Conservation (phyloP, 1,140 invertebrate species). For the Drosophila pectinifera region DNA sequence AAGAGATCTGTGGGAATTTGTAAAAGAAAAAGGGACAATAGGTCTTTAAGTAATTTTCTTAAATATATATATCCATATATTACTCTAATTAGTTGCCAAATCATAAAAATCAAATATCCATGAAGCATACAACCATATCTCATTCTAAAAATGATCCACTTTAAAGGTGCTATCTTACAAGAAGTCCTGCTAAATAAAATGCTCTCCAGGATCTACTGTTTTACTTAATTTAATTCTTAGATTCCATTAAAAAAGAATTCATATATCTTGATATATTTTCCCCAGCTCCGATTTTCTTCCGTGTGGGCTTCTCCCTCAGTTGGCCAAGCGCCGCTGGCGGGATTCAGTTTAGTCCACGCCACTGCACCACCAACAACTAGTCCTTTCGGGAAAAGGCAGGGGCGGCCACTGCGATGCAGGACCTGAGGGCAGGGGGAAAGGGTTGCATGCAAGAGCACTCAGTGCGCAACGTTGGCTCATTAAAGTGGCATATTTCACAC, state of each 20-base stretch:
- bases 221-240: not conserved
- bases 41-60: no score
- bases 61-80: no score
- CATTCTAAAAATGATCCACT: no score
- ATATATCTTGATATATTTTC: not conserved
- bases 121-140: no score
- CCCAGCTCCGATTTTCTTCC: not conserved
- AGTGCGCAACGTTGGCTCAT: constrained; percentile 78
- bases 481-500: constrained; percentile 83
- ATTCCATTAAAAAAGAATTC: no score
- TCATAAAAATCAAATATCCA: no score
- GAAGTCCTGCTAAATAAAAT: no score
- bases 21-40: not conserved
- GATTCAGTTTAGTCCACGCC: constrained; percentile 74
- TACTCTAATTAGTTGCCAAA: no score
- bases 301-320: constrained; percentile 10
- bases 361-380: constrained; percentile 76
- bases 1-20: not conserved
- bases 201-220: not conserved
- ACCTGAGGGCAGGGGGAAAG: constrained; percentile 21
- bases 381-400: constrained; percentile 2
- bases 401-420: constrained; percentile 10
- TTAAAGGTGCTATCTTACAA: no score
- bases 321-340: constrained; percentile 47
- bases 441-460: constrained; percentile 60